A percentile compares a stretch with the other conserved stretches of the same genome.
phyloP scores from a whole-genome alignment of 2,888 invertebrate genomes.

The Dicyrtomina minuta region DNA sequence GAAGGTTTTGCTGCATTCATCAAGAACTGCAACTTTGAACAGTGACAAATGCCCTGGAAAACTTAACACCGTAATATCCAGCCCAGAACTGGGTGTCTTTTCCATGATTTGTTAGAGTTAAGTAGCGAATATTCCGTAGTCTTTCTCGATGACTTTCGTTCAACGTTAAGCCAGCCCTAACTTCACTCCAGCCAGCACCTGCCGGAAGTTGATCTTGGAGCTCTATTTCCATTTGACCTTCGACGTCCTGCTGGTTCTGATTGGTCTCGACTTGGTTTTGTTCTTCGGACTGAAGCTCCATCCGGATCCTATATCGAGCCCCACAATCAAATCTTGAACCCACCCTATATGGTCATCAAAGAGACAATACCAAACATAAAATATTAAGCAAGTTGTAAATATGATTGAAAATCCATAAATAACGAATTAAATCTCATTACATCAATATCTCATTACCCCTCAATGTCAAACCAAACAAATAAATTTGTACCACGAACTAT shows the following conservation, averaged over 20 bases:
- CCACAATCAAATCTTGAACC: constrained; percentile 40
- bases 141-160: constrained; percentile 30
- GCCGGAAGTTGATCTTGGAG: constrained; percentile 14
- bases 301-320: constrained; percentile 32
- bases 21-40: too few species aligned
- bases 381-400: too few species aligned
- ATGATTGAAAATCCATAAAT: too few species aligned
- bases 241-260: too few species aligned
- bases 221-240: too few species aligned
- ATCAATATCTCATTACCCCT: too few species aligned
- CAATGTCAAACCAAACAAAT: too few species aligned
- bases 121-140: constrained; percentile 34
- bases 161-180: too few species aligned
- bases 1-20: too few species aligned
- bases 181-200: too few species aligned
- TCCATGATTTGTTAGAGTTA: constrained; percentile 39
- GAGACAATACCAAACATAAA: neutral
- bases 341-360: constrained; percentile 35
- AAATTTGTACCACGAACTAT: too few species aligned
- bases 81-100: constrained; percentile 32
- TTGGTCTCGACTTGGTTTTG: neutral
- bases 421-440: too few species aligned
- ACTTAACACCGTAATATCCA: constrained; percentile 43
- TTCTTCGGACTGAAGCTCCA: constrained; percentile 35
- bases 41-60: constrained; percentile 32